Evolutionary conservation across 2,113 vertebrate species (phyloP).

Genomic region (Laterallus jamaicensis): DNA sequence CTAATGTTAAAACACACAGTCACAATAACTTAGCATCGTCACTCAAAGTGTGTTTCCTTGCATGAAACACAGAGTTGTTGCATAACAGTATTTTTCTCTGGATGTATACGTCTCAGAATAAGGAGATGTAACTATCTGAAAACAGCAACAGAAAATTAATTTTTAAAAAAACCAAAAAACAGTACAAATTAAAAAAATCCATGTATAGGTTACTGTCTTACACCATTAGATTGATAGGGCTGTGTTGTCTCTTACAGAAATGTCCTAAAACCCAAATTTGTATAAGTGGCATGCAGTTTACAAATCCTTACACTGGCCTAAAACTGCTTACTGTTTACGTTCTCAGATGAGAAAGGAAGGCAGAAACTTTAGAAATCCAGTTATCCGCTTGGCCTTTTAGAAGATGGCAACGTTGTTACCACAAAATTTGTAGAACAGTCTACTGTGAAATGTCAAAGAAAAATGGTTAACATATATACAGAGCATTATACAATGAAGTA

Average conservation of each 20-base stretch:
- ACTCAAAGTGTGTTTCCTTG: neutral
- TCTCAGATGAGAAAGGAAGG: slow-evolving; percentile 79
- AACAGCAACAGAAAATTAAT: neutral
- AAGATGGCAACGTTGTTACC: slow-evolving; percentile 79
- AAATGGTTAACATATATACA: neutral
- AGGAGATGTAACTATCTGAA: neutral
- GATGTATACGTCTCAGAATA: neutral
- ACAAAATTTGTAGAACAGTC: slow-evolving; percentile 83
- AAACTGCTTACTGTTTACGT: slow-evolving; percentile 57
- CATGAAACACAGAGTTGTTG: neutral
- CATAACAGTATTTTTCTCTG: neutral
- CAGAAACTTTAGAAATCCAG: slow-evolving; percentile 82
- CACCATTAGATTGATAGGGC: neutral
- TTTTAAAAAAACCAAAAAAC: too few species aligned
- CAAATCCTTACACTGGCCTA: neutral
- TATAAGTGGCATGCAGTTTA: neutral
- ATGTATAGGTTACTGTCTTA: neutral
- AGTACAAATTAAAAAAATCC: neutral
- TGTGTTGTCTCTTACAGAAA: neutral
- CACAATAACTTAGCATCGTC: neutral
- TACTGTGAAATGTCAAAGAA: slow-evolving; percentile 29
- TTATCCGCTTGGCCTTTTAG: slow-evolving; percentile 77
- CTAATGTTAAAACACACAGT: neutral
- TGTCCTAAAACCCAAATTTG: neutral
- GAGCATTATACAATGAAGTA: neutral